These are phyloP conservation scores for Heterohyrax brucei DNA, from an alignment of 2,797 vertebrate species.

Conservation along the genomic window DNA sequence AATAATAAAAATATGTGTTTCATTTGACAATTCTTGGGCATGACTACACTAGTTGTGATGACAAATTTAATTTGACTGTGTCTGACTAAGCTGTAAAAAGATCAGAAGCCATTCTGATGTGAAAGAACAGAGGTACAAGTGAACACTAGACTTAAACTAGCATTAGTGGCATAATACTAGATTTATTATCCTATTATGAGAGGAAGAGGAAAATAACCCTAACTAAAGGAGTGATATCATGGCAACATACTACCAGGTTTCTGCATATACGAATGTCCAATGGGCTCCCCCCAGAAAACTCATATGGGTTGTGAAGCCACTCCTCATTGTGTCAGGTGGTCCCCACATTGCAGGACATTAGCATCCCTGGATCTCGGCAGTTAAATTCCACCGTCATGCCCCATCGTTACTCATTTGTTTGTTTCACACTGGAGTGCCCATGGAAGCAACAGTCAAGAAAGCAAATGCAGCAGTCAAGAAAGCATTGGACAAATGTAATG, in stretches of 20 bases:
- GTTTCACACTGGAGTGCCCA: too few relatives aligned
- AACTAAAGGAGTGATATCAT: neutral
- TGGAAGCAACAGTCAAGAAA: too few relatives aligned
- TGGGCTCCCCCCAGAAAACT: neutral
- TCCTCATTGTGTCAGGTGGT: neutral
- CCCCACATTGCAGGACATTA: neutral
- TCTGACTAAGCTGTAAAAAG: slow-evolving; percentile 63
- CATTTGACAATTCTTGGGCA: slow-evolving; percentile 39
- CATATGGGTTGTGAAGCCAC: neutral
- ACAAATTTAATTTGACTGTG: slow-evolving; percentile 43
- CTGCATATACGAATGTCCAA: neutral
- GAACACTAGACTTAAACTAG: slow-evolving; percentile 54
- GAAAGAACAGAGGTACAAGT: neutral
- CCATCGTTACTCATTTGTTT: neutral
- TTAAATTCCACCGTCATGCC: neutral
- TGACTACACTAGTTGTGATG: neutral
- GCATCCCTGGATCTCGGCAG: neutral
- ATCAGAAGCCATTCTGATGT: slow-evolving; percentile 45
- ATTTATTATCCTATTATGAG: slow-evolving; percentile 30
- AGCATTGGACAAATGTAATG: too few relatives aligned
- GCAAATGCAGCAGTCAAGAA: too few relatives aligned
- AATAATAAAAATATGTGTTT: slow-evolving; percentile 54
- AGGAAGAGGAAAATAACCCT: slow-evolving; percentile 42
- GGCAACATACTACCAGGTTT: neutral
- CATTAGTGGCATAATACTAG: slow-evolving; percentile 12